Base-by-base conservation (phyloP, 2,888 invertebrate genomes). In the Amphipoea oculea region DNA sequence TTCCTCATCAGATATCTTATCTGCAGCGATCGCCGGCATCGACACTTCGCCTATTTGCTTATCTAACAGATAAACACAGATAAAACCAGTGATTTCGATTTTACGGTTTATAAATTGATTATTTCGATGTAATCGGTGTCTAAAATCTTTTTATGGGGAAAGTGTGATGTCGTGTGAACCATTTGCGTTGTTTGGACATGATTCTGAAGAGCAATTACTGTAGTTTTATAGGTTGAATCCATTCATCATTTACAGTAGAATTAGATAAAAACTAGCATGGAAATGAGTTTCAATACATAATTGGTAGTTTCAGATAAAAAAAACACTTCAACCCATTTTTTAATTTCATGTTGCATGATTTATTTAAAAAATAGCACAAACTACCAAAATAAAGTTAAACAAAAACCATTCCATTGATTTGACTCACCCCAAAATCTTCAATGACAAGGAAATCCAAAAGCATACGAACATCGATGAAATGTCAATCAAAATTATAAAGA, bases 401-500 rank as follows among this genome's bases (percentile, higher is more conserved):
- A 57, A 29, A 63, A 45, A 45, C 63, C 20, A 7, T 70, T 1
- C 36, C 14, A 20, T 23, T 42, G 12, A 40, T 29, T 23, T 45
- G 74, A 60, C 60, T 62, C 68, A 54, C 77, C 78, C 72, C 29
- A 78, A 87, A 84, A 76, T 82, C 20, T 83, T 83, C 48, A 82
- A 84, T 71, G 88, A 84, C 81, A 87, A 88, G 87, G 88, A 90
- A 90, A 89, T 78, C 86, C 60, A 81, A 88, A 91, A 89, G 82
- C 81, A 86, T 82, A 82, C 82, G 87, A 92, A 88, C 87, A 91
- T 92, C 91, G 92, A 94, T 94, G 87, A 91, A 85, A 90, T 90
- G 93, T 94, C 94, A 92, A 94, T 95, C 93, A 93, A 92, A 91
- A 92, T 91, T 90, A 92, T 93, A 92, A 93, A 93, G 90, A 89